phyloP scores from a whole-genome alignment of 2,888 invertebrate genomes.

The Leptopilina syphax region DNA sequence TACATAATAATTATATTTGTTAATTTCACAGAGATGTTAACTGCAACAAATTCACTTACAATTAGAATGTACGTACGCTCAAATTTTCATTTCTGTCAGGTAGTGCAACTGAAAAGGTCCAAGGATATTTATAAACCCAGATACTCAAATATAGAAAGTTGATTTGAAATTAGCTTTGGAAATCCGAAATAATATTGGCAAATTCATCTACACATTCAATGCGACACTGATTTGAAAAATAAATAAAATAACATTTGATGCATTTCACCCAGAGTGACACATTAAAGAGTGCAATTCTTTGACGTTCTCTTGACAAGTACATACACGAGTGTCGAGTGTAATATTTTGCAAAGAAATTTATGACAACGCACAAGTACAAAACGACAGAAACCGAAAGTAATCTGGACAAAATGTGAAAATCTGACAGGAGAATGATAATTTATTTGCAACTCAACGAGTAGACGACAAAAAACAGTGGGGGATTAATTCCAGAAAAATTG shows the following conservation, averaged over 20 bases:
- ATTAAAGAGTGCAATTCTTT: conserved; percentile 48
- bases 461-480: neutral
- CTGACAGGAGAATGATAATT: conserved; percentile 3
- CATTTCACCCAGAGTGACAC: conserved; percentile 55
- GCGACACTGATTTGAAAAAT: conserved; percentile 23
- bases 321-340: conserved; percentile 4
- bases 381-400: conserved; percentile 22
- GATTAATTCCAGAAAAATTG: neutral
- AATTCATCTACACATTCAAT: too few species aligned
- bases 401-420: neutral
- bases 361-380: conserved; percentile 19
- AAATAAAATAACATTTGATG: conserved; percentile 56
- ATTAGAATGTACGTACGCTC: neutral
- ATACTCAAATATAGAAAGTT: too few species aligned
- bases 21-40: conserved; percentile 32
- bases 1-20: conserved; percentile 30
- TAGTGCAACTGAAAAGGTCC: too few species aligned
- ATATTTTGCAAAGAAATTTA: conserved; percentile 33
- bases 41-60: conserved; percentile 5
- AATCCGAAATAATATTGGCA: too few species aligned
- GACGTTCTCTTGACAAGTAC: neutral
- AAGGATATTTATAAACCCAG: too few species aligned
- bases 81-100: conserved; percentile 2
- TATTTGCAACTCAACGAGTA: neutral
- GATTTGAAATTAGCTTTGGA: too few species aligned